Base-by-base conservation (phyloP, 1,140 invertebrate species). In the Drosophila neocordata region DNA sequence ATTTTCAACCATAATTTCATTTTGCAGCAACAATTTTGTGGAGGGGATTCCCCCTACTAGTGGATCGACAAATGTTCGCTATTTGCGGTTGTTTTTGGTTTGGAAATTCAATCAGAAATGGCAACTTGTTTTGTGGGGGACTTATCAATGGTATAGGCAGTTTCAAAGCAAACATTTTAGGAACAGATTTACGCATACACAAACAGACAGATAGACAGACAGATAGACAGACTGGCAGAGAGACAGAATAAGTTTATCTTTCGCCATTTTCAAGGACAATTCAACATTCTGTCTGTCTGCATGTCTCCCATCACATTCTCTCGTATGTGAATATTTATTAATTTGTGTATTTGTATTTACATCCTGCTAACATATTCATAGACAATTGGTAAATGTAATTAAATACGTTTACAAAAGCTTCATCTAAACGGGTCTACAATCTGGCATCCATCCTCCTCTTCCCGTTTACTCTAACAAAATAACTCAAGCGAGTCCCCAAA, bases 321-420 rank as follows among this genome's bases (percentile, higher is more conserved):
- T 76, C 35, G 55, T 57, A 41, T 58, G 66, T 78, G 73, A 69
- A 77, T 85, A 85, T 87, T 85, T 85, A 85, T 82, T 88, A 87
- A 87, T 88, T 88, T 82, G 80, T 84, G 64, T 76, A 59, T 79
- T 70, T 60, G 64, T 87, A 73, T 88, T 88, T 88, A 79, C 79
- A 88, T 84, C 64, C 72, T 88, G 83, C 84, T 83, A 88, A 88
- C 83, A 88, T 88, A 88, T 88, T 88, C 83, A 88, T 88, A 88
- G 83, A 88, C 83, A 88, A 88, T 88, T 88, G 83, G 72, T 77
- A 88, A 88, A 88, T 88, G 83, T 88, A 88, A 88, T 88, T 88
- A 88, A 88, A 88, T 88, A 88, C 83, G 76, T 82, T 83, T 88
- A 79, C 83, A 77, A 88, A 88, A 73, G 83, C 67, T 55, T 55